phyloP scores from a whole-genome alignment of 2,888 invertebrate species.

The Yponomeuta cagnagella region DNA sequence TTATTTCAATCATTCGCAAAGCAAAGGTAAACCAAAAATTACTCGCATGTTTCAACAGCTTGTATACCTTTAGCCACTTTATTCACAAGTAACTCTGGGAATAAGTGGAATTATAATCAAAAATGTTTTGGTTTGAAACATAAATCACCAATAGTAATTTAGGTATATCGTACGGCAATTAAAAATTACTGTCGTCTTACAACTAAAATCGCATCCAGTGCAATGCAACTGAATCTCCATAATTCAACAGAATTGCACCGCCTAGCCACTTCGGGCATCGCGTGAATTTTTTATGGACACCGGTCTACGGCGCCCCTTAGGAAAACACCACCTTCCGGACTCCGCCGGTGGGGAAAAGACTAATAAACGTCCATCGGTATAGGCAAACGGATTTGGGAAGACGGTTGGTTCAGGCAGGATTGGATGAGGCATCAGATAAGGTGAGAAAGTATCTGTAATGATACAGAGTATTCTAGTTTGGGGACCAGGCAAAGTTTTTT shows the following conservation, averaged over 20 bases:
- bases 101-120: too few relatives aligned
- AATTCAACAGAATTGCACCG: neutral
- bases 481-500: too few relatives aligned
- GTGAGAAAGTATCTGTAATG: neutral
- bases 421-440: constrained; percentile 27
- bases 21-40: too few relatives aligned
- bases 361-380: constrained; percentile 50
- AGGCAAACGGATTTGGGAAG: constrained; percentile 4
- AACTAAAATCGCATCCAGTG: neutral
- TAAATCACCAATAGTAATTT: too few relatives aligned
- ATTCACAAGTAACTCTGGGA: too few relatives aligned
- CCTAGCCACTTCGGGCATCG: neutral
- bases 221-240: neutral
- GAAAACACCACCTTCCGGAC: constrained; percentile 53
- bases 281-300: constrained; percentile 66
- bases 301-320: constrained; percentile 51
- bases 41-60: too few relatives aligned
- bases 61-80: too few relatives aligned
- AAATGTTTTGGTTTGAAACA: too few relatives aligned
- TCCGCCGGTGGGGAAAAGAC: constrained; percentile 44
- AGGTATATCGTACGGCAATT: neutral
- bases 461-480: neutral
- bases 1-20: too few relatives aligned
- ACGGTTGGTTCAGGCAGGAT: neutral
- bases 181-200: neutral